Evolutionary conservation across 2,113 vertebrate species (phyloP).

Genomic region (Gobio gobio): DNA sequence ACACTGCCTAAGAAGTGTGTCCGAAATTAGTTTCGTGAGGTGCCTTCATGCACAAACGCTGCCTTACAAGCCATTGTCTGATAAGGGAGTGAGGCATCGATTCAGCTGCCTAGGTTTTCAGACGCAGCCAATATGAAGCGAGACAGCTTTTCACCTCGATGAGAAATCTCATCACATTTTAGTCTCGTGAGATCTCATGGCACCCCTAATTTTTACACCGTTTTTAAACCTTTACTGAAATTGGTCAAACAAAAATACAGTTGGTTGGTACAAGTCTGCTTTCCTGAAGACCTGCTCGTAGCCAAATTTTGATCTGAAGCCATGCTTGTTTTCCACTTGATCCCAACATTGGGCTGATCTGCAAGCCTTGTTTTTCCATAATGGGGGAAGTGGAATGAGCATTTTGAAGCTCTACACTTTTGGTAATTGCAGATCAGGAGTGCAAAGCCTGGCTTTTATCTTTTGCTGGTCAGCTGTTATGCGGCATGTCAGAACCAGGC

Average conservation of each 20-base stretch:
- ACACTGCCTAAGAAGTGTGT: too few relatives aligned
- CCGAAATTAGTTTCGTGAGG: too few relatives aligned
- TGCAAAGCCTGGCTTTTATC: constrained; percentile 48
- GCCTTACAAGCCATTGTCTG: too few relatives aligned
- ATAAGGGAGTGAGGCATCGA: too few relatives aligned
- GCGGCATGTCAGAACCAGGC: neutral
- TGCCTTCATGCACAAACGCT: too few relatives aligned
- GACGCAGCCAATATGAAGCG: too few relatives aligned
- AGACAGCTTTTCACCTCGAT: too few relatives aligned
- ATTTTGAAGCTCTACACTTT: constrained; percentile 40
- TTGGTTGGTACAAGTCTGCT: neutral
- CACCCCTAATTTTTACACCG: neutral
- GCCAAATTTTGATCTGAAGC: constrained; percentile 57
- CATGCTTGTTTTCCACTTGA: constrained; percentile 55
- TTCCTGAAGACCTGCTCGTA: constrained; percentile 13
- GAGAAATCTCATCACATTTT: too few relatives aligned
- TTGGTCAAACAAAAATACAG: neutral
- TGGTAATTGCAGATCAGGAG: constrained; percentile 41
- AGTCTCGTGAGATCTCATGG: too few relatives aligned
- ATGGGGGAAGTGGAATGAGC: constrained; percentile 42
- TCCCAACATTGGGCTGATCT: constrained; percentile 3
- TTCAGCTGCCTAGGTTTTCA: too few relatives aligned
- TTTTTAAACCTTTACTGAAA: neutral
- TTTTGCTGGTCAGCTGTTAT: constrained; percentile 42
- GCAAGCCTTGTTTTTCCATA: constrained; percentile 46